Base-by-base conservation (phyloP, 2,113 vertebrate genomes). In the Sphaerodactylus townsendi region DNA sequence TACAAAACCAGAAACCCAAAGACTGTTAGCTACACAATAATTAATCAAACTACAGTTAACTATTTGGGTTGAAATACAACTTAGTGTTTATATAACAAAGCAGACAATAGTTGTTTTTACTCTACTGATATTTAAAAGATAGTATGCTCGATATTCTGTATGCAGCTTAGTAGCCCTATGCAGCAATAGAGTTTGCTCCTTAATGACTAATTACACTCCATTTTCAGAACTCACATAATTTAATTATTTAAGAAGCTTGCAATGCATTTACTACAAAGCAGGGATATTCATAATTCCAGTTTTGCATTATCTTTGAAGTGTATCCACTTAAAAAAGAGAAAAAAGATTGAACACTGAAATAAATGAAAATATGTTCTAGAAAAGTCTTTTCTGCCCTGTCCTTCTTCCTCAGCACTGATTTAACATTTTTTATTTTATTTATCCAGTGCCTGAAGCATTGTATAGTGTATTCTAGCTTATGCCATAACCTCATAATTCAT, bases 241-340 rank as follows among this genome's bases (percentile, higher is more conserved):
- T 93, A 95, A 94, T 95, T 95, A 95, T 95, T 95, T 93, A 94
- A 93, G 90, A 93, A 93, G 90, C 90, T 91, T 91, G 88, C 90
- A 89, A 87, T 87, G 79, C 79, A 78, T 91, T 90, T 88, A 94
- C 93, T 94, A 94, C 93, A 95, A 94, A 95, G 93, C 80, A 89
- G 39, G 2, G 33, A 89, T 92, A 93, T 81, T 92, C 78, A 14
- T 89, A 93, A 91, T 92, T 95, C 79, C 91, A 92, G 78, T 93
- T 94, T 90, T 82, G 77, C 90, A 92, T 94, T 93, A 93, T 91
- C 95, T 95, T 95, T 95, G 95, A 95, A 95, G 93, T 91, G 78
- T 76, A 91, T 87, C 86, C 84, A 86, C 83, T 90, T 82, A 33
- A 84, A 66, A 85, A 90, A 89, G 23, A 86, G 64, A 14, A 70